Evolutionary conservation across 2,888 invertebrate species (phyloP), one percentile per base, ranked within the genome.

Genomic region (Aporophyla nigra): DNA sequence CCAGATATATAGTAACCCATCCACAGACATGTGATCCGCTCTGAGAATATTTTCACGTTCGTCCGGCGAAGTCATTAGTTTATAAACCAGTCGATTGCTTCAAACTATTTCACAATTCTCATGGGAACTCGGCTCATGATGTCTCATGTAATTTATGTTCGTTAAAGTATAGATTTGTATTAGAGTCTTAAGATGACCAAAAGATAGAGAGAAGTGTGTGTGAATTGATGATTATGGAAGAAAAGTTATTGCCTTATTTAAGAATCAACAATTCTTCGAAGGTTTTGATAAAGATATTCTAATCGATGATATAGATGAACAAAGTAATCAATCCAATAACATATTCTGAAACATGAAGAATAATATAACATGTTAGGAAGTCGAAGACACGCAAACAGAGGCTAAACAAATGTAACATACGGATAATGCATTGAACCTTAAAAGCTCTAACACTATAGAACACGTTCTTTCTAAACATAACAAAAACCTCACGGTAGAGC

Each of bases 11-110:
- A 68, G 33, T 43, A 14, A 46, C 19, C 5, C 33, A 62, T 58
- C 56, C 24, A n/a, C 33, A 62, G 16, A 21, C 33, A 61, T n/a
- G 58, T 59, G 72, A 74, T 49, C 56, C 51, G 16, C 76, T 82
- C 69, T 10, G 56, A 67, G 72, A 82, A 87, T 85, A 82, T 76
- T 58, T 71, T 49, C 85, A 87, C 86, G 87, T 70, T 62, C 67
- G 40, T 78, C 63, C 83, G 70, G 62, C 73, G 65, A 82, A 82
- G 68, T 78, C 71, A 79, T 82, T 79, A 76, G 76, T 79, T 76
- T 66, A 66, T 43, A 83, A 86, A 83, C 86, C 84, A 79, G 75
- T 86, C 66, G 81, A 76, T 80, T 56, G 67, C 71, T 66, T 66
- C 59, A 69, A 73, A 86, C 71, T 78, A 74, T 77, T 79, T 74